A percentile compares a stretch with the other conserved stretches of the same genome.
Conservation (phyloP, 1,140 invertebrate genomes). For the Drosophila nebulosa region DNA sequence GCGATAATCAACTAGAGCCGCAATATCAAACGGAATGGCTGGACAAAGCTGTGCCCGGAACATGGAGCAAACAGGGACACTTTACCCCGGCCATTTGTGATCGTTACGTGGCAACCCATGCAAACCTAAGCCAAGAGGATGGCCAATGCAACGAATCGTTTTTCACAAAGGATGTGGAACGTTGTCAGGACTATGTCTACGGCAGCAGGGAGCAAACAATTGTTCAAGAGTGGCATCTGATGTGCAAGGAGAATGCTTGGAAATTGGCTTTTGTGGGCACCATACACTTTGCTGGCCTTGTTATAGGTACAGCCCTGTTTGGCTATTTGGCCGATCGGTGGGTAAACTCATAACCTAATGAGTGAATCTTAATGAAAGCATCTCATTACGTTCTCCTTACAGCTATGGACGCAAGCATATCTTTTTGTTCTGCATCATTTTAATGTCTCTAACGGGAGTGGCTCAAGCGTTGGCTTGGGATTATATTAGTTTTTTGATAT, state of each 20-base stretch:
- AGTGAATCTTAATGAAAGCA: not conserved
- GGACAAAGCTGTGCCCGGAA: constrained; percentile 80
- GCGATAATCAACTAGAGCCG: constrained; percentile 75
- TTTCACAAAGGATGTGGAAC: constrained; percentile 58
- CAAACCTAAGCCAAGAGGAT: not conserved
- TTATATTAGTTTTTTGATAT: constrained; percentile 83
- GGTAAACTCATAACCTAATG: constrained; percentile 10
- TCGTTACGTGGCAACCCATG: constrained; percentile 40
- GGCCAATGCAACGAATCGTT: constrained; percentile 59
- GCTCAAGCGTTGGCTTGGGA: constrained; percentile 82
- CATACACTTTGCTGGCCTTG: constrained; percentile 84
- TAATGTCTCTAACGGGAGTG: constrained; percentile 83
- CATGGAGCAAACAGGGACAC: constrained; percentile 47
- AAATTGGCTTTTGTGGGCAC: constrained; percentile 85
- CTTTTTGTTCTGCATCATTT: constrained; percentile 83
- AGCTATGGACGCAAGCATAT: constrained; percentile 85
- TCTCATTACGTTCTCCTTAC: constrained; percentile 11
- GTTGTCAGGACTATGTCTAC: constrained; percentile 82
- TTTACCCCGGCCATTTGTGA: constrained; percentile 63
- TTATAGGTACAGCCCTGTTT: constrained; percentile 83
- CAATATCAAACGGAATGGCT: constrained; percentile 81
- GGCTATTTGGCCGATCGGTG: constrained; percentile 84
- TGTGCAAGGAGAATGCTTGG: constrained; percentile 84
- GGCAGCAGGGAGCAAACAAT: constrained; percentile 82
- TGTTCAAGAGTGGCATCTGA: constrained; percentile 84